Evolutionary conservation across 2,113 vertebrate species (phyloP).

Genomic region (Myotis yumanensis): DNA sequence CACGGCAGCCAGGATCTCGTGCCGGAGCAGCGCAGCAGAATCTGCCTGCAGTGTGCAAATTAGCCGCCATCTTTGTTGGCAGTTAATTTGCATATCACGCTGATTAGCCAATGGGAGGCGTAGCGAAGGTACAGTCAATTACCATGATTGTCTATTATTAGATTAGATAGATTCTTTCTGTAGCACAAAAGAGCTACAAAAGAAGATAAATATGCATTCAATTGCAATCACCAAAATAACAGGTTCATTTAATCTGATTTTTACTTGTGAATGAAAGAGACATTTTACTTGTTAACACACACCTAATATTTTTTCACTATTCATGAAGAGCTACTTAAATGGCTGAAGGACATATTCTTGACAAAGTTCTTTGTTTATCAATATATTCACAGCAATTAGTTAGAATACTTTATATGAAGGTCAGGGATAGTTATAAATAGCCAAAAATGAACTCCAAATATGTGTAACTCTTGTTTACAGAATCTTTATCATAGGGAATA

Average conservation of each 20-base stretch:
- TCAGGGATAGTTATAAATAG: background rate
- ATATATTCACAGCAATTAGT: background rate
- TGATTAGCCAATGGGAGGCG: too few species aligned
- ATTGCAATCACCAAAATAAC: background rate
- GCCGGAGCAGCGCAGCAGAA: too few species aligned
- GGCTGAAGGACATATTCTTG: background rate
- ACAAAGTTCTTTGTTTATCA: constrained; percentile 8
- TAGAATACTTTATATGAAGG: constrained; percentile 1
- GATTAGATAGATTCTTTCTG: background rate
- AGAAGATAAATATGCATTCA: background rate
- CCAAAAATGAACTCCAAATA: background rate
- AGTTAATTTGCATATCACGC: too few species aligned
- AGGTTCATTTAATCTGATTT: background rate
- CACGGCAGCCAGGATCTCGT: too few species aligned
- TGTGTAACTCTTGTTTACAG: background rate
- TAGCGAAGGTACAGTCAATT: too few species aligned
- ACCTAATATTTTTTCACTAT: background rate
- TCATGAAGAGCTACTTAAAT: background rate
- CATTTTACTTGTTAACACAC: background rate
- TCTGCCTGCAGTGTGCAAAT: too few species aligned
- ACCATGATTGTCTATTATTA: too few species aligned
- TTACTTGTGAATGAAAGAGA: background rate
- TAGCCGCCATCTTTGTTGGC: too few species aligned
- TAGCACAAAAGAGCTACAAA: background rate
- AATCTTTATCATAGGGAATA: background rate